Conservation (phyloP, 1,140 invertebrate genomes). For the Neodiprion fabricii region DNA sequence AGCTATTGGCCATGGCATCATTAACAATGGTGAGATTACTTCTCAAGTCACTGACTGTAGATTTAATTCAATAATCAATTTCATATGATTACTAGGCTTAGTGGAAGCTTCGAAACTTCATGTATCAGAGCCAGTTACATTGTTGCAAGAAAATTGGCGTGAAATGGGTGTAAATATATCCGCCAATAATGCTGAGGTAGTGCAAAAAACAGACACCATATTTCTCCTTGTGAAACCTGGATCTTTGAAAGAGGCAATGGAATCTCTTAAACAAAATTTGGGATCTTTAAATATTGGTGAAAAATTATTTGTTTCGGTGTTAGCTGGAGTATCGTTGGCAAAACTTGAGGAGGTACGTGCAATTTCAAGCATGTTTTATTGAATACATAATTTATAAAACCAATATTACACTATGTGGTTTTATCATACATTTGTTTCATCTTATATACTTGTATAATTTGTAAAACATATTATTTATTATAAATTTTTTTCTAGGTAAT, state of each 20-base stretch:
- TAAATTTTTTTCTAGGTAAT: neutral
- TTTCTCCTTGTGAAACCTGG: slow-evolving; percentile 84
- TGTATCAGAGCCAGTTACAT: neutral
- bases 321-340: slow-evolving; percentile 76
- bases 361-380: slow-evolving; percentile 59
- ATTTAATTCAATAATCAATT: neutral
- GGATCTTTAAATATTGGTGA: slow-evolving; percentile 55
- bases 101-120: neutral
- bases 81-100: neutral
- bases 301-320: slow-evolving; percentile 73
- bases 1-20: slow-evolving; percentile 9
- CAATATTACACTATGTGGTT: neutral
- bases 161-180: slow-evolving; percentile 66
- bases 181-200: slow-evolving; percentile 65
- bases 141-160: slow-evolving; percentile 56
- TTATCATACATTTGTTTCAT: neutral
- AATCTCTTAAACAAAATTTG: slow-evolving; percentile 54
- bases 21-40: neutral
- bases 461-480: neutral
- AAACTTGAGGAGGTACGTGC: slow-evolving; percentile 70
- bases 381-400: slow-evolving; percentile 18
- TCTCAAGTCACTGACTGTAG: neutral
- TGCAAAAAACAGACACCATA: slow-evolving; percentile 72
- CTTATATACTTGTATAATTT: neutral
- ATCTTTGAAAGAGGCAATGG: slow-evolving; percentile 68